Conservation (phyloP, 2,113 vertebrate species). For the Martes martes region DNA sequence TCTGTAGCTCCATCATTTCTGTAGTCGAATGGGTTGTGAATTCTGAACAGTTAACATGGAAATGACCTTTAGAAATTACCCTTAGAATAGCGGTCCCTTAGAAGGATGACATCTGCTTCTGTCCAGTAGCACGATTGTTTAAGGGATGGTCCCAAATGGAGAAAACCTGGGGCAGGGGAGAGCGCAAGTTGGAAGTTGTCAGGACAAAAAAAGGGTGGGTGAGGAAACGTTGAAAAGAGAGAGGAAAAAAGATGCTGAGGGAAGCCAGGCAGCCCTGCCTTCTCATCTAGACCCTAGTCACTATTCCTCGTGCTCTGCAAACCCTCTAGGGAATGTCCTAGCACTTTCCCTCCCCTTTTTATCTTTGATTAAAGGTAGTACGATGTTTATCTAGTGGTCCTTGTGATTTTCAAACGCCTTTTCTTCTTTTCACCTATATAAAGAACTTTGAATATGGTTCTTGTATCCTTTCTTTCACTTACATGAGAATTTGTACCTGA, state of each 20-base stretch:
- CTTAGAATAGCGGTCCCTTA: not conserved
- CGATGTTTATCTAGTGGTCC: not conserved
- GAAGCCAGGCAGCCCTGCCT: not conserved
- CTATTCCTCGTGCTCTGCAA: not conserved
- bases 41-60: not conserved
- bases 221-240: not conserved
- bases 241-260: not conserved
- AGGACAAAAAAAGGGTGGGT: not conserved
- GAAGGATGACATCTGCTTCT: not conserved
- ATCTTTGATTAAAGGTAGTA: not conserved
- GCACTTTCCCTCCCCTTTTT: not conserved
- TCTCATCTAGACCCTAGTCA: not conserved
- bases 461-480: conserved; percentile 3
- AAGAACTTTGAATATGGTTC: not conserved
- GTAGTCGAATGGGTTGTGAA: not conserved
- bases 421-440: not conserved
- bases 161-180: not conserved
- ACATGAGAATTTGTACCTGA: conserved; percentile 13
- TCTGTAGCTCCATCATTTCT: not conserved
- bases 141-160: not conserved
- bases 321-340: not conserved
- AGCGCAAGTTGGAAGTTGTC: not conserved
- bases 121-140: not conserved
- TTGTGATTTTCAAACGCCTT: conserved; percentile 17
- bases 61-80: not conserved